phyloP scores from a whole-genome alignment of 2,113 vertebrate genomes.

The Alethe castanea region DNA sequence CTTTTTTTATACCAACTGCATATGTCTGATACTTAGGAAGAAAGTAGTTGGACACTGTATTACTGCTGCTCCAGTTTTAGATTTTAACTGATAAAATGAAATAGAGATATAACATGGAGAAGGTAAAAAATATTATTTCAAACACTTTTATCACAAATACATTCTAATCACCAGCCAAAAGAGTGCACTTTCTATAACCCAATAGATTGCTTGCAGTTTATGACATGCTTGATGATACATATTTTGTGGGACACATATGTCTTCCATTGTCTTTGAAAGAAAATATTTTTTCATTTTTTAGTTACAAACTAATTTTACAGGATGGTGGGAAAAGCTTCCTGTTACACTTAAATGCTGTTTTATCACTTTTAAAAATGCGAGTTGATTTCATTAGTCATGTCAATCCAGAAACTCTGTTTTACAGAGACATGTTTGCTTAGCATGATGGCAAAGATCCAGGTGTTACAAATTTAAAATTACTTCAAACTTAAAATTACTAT shows the following conservation, averaged over 20 bases:
- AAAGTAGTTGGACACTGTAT: rapidly evolving
- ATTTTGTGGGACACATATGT: neutral
- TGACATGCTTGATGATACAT: neutral
- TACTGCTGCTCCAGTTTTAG: neutral
- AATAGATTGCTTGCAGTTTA: neutral
- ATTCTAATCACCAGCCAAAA: neutral
- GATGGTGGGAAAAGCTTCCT: neutral
- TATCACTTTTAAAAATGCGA: neutral
- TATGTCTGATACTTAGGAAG: neutral
- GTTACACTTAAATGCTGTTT: neutral
- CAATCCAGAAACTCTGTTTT: neutral
- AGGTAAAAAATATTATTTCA: neutral
- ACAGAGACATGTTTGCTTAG: neutral
- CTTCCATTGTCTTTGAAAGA: neutral
- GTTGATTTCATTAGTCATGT: neutral
- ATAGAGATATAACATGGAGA: neutral
- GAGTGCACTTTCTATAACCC: neutral
- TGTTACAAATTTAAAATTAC: neutral
- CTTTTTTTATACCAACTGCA: neutral
- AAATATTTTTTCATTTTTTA: neutral
- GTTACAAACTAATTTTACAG: neutral
- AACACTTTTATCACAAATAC: neutral
- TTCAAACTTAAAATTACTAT: neutral
- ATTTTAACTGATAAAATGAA: neutral
- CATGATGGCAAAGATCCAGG: neutral